Conservation (phyloP, 92 coral and sea anemone genomes). For the Siderastrea radians region DNA sequence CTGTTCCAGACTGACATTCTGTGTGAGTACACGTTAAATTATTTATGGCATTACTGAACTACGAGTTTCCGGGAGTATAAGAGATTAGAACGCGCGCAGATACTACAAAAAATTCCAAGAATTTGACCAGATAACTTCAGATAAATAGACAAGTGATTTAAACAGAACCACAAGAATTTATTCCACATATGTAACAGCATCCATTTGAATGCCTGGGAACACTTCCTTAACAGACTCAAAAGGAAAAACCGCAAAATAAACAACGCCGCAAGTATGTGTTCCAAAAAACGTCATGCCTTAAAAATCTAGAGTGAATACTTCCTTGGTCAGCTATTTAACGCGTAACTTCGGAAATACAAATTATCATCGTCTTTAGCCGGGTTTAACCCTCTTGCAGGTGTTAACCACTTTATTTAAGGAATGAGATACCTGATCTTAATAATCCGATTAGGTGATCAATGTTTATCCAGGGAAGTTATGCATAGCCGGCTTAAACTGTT, state of each 20-base stretch:
- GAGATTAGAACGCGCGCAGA: no score
- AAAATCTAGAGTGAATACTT: no score
- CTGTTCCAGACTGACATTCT: no score
- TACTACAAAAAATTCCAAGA: no score
- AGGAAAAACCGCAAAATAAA: no score
- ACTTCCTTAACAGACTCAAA: no score
- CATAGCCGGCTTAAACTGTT: not conserved
- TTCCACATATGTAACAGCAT: no score
- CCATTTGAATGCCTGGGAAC: no score
- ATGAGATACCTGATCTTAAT: not conserved
- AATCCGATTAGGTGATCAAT: not conserved
- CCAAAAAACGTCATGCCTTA: not conserved
- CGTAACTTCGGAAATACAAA: not conserved
- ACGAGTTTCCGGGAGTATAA: not conserved
- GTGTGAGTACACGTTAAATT: not conserved
- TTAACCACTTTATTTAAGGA: not conserved
- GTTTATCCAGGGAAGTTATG: slow-evolving; percentile 1
- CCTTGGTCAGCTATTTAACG: not conserved
- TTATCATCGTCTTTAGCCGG: not conserved
- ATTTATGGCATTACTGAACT: not conserved
- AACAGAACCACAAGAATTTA: no score
- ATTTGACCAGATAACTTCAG: no score
- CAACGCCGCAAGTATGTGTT: no score
- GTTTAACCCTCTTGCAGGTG: not conserved
- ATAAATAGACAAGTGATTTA: no score